Conservation (phyloP, 2,888 invertebrate species). For the Dicroscelio sp. region DNA sequence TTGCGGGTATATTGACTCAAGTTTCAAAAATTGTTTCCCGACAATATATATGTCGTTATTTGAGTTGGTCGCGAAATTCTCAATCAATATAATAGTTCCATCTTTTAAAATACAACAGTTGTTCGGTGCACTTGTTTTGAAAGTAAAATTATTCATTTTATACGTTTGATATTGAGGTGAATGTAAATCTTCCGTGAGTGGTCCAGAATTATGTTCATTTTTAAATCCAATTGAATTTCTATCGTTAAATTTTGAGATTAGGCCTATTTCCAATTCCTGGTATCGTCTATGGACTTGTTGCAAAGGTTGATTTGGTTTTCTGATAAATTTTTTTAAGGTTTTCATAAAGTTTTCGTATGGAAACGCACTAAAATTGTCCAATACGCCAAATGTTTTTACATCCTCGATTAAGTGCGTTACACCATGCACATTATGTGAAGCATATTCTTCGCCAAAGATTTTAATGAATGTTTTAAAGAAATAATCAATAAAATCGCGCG, state of each 20-base stretch:
- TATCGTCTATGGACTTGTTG: slow-evolving; percentile 42
- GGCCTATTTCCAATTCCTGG: neutral
- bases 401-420: neutral
- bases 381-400: neutral
- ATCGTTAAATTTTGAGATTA: neutral
- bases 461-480: neutral
- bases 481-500: neutral
- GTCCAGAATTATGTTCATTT: neutral
- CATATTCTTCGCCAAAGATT: neutral
- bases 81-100: neutral
- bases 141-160: neutral
- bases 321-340: slow-evolving; percentile 22
- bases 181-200: neutral
- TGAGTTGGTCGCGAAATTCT: neutral
- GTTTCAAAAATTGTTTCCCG: neutral
- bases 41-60: neutral
- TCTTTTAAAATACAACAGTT: slow-evolving; percentile 1
- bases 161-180: neutral
- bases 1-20: neutral
- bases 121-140: neutral
- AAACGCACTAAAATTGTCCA: slow-evolving; percentile 62
- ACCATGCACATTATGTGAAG: neutral
- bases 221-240: neutral
- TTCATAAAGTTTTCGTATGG: slow-evolving; percentile 68
- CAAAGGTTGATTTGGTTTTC: slow-evolving; percentile 21